Evolutionary conservation across 2,113 vertebrate species (phyloP).

Genomic region (Calidris pygmaea): DNA sequence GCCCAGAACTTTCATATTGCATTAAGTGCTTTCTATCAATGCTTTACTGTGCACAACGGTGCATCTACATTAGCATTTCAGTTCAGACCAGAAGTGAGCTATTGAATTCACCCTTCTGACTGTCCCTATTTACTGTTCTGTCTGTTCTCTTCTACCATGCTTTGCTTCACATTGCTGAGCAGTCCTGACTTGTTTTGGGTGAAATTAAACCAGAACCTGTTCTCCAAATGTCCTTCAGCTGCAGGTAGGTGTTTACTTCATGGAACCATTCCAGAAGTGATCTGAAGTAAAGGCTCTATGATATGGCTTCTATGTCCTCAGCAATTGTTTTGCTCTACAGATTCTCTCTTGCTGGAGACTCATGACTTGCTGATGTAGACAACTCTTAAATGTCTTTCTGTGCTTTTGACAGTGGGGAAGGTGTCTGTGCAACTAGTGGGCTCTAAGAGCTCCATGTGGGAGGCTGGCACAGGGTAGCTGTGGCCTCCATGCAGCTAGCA

Average conservation of each 20-base stretch:
- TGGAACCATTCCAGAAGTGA: background rate
- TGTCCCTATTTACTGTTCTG: background rate
- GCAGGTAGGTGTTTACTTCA: background rate
- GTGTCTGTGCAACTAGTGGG: background rate
- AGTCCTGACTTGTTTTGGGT: background rate
- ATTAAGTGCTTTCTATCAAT: background rate
- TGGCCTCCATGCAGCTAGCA: background rate
- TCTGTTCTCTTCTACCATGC: background rate
- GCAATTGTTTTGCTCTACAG: background rate
- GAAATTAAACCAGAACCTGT: background rate
- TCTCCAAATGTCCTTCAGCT: background rate
- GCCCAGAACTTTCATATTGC: background rate
- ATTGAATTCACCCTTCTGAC: background rate
- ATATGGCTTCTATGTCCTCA: background rate
- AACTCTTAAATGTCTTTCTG: background rate
- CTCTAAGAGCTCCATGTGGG: background rate
- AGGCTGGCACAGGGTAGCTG: background rate
- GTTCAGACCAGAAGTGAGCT: background rate
- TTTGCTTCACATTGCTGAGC: background rate
- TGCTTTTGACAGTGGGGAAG: background rate
- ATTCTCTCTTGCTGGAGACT: background rate
- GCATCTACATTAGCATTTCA: background rate
- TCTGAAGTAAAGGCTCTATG: background rate
- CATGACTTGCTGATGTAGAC: background rate
- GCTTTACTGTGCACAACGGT: background rate